Evolutionary conservation across 2,113 vertebrate species (phyloP).

Genomic region (Callaeas wilsoni): DNA sequence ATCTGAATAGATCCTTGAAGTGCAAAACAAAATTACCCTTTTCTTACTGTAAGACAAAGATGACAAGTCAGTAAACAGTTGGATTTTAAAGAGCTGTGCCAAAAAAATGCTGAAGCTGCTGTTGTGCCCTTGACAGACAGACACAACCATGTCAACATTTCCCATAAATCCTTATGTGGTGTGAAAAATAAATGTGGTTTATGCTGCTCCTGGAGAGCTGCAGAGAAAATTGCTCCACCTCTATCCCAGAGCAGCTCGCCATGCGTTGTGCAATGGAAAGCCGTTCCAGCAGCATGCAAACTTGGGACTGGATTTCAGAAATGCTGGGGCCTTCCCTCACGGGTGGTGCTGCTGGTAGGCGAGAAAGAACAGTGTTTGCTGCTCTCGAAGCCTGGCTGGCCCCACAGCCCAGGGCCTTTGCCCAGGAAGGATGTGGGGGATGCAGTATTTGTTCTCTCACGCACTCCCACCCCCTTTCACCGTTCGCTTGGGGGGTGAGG

Average conservation of each 20-base stretch:
- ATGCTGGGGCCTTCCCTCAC: neutral
- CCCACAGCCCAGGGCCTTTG: neutral
- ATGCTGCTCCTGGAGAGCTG: neutral
- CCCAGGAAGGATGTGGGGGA: neutral
- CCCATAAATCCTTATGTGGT: neutral
- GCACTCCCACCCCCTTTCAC: neutral
- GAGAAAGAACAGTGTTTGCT: neutral
- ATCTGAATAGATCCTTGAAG: neutral
- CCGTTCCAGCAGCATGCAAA: neutral
- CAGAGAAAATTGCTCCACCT: neutral
- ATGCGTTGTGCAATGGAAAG: neutral
- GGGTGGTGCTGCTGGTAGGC: neutral
- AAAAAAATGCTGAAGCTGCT: neutral
- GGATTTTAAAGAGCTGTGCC: neutral
- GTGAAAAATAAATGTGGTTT: neutral
- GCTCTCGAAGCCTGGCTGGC: neutral
- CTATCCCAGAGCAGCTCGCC: neutral
- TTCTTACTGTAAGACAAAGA: neutral
- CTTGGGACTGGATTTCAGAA: neutral
- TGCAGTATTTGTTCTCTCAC: neutral
- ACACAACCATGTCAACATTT: neutral
- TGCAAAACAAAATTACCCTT: neutral
- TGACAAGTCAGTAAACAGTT: neutral
- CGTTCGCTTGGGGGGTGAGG: neutral
- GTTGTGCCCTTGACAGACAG: neutral